phyloP scores from a whole-genome alignment of 2,888 invertebrate species.

The Eupeodes luniger region DNA sequence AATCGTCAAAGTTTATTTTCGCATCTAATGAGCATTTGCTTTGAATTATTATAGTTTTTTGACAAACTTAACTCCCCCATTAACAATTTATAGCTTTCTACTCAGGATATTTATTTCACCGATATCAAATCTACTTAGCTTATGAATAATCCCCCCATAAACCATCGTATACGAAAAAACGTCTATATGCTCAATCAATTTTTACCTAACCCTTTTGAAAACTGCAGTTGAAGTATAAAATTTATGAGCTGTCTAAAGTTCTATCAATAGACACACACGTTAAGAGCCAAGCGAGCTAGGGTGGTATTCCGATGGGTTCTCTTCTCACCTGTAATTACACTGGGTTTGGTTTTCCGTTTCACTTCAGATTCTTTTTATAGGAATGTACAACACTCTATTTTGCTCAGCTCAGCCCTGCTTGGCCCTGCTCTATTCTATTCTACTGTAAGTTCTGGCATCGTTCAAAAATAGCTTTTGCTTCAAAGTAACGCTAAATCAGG shows the following conservation, averaged over 20 bases:
- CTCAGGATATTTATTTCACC: conserved; percentile 1
- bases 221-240: conserved; percentile 57
- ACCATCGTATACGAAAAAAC: conserved; percentile 14
- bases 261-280: conserved; percentile 56
- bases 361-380: conserved; percentile 20
- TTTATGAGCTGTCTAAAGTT: conserved; percentile 73
- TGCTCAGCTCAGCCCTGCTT: neutral
- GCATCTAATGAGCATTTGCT: no score
- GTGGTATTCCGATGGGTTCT: conserved; percentile 18
- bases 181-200: conserved; percentile 1
- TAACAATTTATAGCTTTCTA: no score
- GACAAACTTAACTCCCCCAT: no score
- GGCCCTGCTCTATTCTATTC: conserved; percentile 11
- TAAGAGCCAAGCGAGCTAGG: neutral
- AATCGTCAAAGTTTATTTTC: no score
- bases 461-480: conserved; percentile 54
- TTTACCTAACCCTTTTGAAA: conserved; percentile 5
- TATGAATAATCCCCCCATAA: conserved; percentile 45
- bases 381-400: neutral
- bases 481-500: conserved; percentile 40
- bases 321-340: conserved; percentile 63
- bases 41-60: no score
- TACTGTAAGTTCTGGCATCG: neutral
- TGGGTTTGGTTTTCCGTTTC: conserved; percentile 59
- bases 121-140: conserved; percentile 55